These are phyloP conservation scores for Sebastes schlegelii DNA, from an alignment of 2,113 vertebrate genomes.

Conservation along the genomic window DNA sequence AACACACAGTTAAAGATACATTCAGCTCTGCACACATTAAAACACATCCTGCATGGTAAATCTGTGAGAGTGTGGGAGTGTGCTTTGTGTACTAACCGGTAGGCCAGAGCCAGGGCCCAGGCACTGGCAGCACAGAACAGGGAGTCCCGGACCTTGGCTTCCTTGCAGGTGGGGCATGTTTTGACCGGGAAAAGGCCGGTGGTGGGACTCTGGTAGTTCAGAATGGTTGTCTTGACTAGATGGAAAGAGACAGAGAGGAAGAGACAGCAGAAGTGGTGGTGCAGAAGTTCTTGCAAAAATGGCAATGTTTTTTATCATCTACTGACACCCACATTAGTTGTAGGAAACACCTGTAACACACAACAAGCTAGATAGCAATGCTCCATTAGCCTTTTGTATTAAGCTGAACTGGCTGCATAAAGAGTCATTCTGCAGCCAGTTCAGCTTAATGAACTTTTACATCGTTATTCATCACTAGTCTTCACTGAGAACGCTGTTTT, in stretches of 20 bases:
- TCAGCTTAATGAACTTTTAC: not conserved
- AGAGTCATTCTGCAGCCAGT: not conserved
- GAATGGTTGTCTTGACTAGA: slow-evolving; percentile 91
- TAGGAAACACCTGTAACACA: not conserved
- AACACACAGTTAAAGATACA: not conserved
- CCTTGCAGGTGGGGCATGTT: slow-evolving; percentile 86
- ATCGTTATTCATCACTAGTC: not conserved
- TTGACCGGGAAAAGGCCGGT: slow-evolving; percentile 96
- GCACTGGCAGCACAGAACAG: slow-evolving; percentile 94
- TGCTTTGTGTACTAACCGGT: slow-evolving; percentile 85
- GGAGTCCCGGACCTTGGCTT: slow-evolving; percentile 93
- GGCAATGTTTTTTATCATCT: not conserved
- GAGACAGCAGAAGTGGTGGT: not conserved
- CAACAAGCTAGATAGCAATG: not conserved
- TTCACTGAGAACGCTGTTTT: not conserved
- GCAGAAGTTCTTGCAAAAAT: slow-evolving; percentile 12
- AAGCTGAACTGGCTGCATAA: not conserved
- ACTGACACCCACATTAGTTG: not conserved
- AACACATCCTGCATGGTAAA: not conserved
- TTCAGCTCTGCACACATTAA: not conserved
- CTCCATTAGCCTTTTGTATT: not conserved
- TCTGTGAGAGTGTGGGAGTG: not conserved
- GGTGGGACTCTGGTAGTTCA: slow-evolving; percentile 93
- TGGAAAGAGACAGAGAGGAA: slow-evolving; percentile 6
- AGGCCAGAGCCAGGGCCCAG: slow-evolving; percentile 94